Evolutionary conservation across 2,888 invertebrate species (phyloP).

Genomic region (Cosmia trapezina): DNA sequence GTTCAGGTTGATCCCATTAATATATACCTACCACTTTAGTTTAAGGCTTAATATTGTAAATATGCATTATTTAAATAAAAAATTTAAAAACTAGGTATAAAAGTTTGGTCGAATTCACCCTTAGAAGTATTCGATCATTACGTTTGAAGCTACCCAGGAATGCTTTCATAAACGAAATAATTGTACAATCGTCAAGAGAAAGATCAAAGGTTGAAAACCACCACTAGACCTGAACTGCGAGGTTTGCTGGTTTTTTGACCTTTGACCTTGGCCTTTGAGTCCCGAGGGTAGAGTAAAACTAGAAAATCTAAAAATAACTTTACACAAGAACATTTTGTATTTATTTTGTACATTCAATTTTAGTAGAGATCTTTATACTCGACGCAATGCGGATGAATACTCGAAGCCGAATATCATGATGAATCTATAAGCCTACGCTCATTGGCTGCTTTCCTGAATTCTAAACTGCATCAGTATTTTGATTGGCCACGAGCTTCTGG

Average conservation of each 20-base stretch:
- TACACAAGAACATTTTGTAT: background rate
- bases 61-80: no score
- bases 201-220: slow-evolving; percentile 9
- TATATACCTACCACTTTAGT: no score
- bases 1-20: no score
- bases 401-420: slow-evolving; percentile 19
- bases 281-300: background rate
- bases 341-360: slow-evolving; percentile 4
- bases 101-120: no score
- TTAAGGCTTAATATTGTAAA: no score
- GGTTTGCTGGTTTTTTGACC: no score
- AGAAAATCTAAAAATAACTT: slow-evolving; percentile 10
- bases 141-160: background rate
- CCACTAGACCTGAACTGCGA: background rate
- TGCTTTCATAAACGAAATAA: background rate
- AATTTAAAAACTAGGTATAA: no score
- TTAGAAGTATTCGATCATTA: background rate
- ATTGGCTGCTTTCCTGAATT: slow-evolving; percentile 29
- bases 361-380: slow-evolving; percentile 13
- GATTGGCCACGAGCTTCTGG: slow-evolving; percentile 20
- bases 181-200: background rate
- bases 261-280: no score
- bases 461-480: slow-evolving; percentile 18
- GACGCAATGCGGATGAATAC: slow-evolving; percentile 47
- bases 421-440: slow-evolving; percentile 9